These are phyloP conservation scores for Acanthosepion pharaonis DNA, from an alignment of 2,888 invertebrate species.

Conservation along the genomic window DNA sequence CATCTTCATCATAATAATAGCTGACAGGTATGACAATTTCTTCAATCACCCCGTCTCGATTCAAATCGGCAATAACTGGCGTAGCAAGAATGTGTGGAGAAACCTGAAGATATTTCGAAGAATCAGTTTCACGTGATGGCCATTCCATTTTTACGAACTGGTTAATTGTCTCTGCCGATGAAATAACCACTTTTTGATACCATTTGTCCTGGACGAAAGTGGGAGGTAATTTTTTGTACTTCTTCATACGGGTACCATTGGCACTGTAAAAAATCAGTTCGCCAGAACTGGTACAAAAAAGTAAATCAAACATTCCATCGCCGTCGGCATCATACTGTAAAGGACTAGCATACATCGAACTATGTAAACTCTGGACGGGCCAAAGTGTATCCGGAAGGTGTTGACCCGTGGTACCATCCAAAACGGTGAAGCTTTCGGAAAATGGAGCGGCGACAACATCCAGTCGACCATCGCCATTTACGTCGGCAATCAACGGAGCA, in stretches of 20 bases:
- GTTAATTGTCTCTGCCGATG: conserved; percentile 49
- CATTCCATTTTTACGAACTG: neutral
- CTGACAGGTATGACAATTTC: conserved; percentile 70
- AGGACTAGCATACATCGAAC: conserved; percentile 69
- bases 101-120: conserved; percentile 57
- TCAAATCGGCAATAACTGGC: conserved; percentile 68
- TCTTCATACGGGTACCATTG: conserved; percentile 54
- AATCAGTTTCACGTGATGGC: conserved; percentile 38
- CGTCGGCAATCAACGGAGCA: conserved; percentile 67
- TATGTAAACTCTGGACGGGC: conserved; percentile 68
- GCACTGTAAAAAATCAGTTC: conserved; percentile 64
- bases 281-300: conserved; percentile 67
- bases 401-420: conserved; percentile 65
- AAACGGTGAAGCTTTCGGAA: conserved; percentile 68
- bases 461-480: conserved; percentile 67
- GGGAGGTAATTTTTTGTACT: conserved; percentile 63
- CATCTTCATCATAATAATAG: conserved; percentile 68
- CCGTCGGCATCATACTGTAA: conserved; percentile 71
- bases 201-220: conserved; percentile 66
- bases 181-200: conserved; percentile 60
- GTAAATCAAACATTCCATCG: conserved; percentile 69
- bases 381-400: conserved; percentile 60
- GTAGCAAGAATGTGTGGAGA: conserved; percentile 68
- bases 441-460: conserved; percentile 70
- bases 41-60: conserved; percentile 63